These are phyloP conservation scores for Periophthalmodon schlosseri DNA, from an alignment of 2,113 vertebrate species.

Conservation along the genomic window DNA sequence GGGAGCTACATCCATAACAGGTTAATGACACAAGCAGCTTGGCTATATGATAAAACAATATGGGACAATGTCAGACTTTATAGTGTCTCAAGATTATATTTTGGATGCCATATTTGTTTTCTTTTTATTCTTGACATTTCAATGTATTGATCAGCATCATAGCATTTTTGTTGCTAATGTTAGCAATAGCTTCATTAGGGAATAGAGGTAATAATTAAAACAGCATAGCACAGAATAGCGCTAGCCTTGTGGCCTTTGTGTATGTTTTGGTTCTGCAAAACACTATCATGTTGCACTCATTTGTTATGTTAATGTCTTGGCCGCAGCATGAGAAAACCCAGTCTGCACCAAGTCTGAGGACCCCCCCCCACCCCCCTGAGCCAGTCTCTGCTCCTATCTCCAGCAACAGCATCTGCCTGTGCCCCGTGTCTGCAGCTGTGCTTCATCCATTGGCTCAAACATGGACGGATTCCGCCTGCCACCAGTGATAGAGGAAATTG, in stretches of 20 bases:
- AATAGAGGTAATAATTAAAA: neutral
- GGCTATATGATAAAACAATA: neutral
- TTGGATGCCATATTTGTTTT: neutral
- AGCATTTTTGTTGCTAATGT: neutral
- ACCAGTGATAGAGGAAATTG: slow-evolving; percentile 71
- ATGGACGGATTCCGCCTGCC: slow-evolving; percentile 73
- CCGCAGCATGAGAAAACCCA: slow-evolving; percentile 52
- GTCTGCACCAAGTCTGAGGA: slow-evolving; percentile 43
- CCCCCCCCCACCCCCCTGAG: slow-evolving; percentile 22
- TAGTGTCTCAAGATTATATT: neutral
- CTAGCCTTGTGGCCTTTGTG: neutral
- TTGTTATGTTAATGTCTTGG: neutral
- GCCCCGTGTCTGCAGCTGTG: slow-evolving; percentile 21
- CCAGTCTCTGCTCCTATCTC: neutral
- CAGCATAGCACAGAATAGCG: neutral
- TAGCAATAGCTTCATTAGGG: neutral
- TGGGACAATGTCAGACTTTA: neutral
- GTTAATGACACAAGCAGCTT: neutral
- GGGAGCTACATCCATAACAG: neutral
- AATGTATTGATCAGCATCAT: neutral
- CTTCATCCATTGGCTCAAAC: slow-evolving; percentile 15
- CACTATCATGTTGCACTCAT: neutral
- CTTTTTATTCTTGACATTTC: neutral
- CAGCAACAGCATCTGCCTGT: neutral
- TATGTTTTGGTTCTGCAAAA: neutral